A percentile compares a stretch with the other conserved stretches of the same genome.
These are phyloP conservation scores for Moxostoma hubbsi DNA, from an alignment of 2,797 vertebrate genomes.

Conservation along the genomic window DNA sequence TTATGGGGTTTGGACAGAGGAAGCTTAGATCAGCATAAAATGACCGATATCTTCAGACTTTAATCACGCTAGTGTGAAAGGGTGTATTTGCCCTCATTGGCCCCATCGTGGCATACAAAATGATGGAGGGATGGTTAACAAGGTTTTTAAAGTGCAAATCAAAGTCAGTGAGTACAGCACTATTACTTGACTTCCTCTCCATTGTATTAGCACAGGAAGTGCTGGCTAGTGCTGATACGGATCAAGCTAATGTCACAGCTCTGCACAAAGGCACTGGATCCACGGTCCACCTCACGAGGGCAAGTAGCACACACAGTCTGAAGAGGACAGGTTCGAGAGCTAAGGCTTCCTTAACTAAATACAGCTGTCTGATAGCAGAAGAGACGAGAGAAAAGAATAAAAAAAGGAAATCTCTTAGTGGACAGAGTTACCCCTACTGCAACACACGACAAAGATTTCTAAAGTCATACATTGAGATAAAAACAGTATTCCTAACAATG, in stretches of 20 bases:
- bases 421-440: slow-evolving; percentile 45
- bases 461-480: slow-evolving; percentile 30
- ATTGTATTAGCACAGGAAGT: slow-evolving; percentile 82
- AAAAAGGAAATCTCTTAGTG: slow-evolving; percentile 61
- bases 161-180: slow-evolving; percentile 56
- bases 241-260: slow-evolving; percentile 67
- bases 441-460: slow-evolving; percentile 54
- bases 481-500: slow-evolving; percentile 30
- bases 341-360: slow-evolving; percentile 76
- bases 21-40: not conserved
- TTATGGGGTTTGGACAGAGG: not conserved
- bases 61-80: slow-evolving; percentile 4
- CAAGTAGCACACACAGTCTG: slow-evolving; percentile 48
- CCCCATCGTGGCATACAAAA: slow-evolving; percentile 48
- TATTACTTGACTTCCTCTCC: slow-evolving; percentile 80
- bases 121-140: slow-evolving; percentile 45
- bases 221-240: slow-evolving; percentile 79
- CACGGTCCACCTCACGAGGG: slow-evolving; percentile 50
- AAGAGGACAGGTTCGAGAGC: slow-evolving; percentile 69
- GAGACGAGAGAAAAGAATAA: slow-evolving; percentile 70
- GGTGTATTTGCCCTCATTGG: slow-evolving; percentile 54
- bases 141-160: slow-evolving; percentile 42
- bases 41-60: not conserved
- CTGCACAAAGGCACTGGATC: slow-evolving; percentile 61
- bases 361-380: slow-evolving; percentile 64